These are phyloP conservation scores for Nebria salina DNA, from an alignment of 2,888 invertebrate species.

Conservation along the genomic window DNA sequence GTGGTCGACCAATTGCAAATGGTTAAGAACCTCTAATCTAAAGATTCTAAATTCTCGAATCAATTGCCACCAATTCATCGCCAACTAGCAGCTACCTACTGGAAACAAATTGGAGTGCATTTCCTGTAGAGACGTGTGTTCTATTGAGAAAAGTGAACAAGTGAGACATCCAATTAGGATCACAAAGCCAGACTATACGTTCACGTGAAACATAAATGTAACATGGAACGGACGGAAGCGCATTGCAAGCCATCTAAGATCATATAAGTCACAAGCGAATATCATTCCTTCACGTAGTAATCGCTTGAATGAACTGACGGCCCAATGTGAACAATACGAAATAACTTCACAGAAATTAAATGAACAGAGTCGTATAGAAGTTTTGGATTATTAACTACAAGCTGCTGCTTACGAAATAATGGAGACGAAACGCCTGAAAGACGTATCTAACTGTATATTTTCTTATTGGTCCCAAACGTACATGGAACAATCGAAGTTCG, in stretches of 20 bases:
- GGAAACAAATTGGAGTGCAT: constrained; percentile 9
- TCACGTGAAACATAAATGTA: constrained; percentile 21
- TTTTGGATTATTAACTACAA: constrained; percentile 17
- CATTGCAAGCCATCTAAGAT: constrained; percentile 9
- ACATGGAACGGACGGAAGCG: constrained; percentile 6
- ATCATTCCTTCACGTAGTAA: constrained; percentile 16
- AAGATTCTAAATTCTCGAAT: neutral
- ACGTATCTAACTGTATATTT: no score
- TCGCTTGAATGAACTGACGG: neutral
- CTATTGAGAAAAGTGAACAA: constrained; percentile 10
- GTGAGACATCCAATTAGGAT: constrained; percentile 31
- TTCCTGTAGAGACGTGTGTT: neutral
- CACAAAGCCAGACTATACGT: constrained; percentile 20
- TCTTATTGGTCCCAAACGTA: no score
- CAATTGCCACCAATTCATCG: neutral
- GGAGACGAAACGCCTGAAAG: constrained; percentile 10
- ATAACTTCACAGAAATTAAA: constrained; percentile 31
- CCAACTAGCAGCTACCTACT: neutral
- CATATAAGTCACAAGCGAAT: constrained; percentile 9
- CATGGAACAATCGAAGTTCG: no score
- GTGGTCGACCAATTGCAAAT: neutral
- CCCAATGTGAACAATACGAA: constrained; percentile 7
- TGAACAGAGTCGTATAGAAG: constrained; percentile 18
- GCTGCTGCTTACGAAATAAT: constrained; percentile 8
- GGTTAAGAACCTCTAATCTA: neutral